These are phyloP conservation scores for Oreochromis spilurus DNA, from an alignment of 2,113 vertebrate genomes.

Conservation along the genomic window DNA sequence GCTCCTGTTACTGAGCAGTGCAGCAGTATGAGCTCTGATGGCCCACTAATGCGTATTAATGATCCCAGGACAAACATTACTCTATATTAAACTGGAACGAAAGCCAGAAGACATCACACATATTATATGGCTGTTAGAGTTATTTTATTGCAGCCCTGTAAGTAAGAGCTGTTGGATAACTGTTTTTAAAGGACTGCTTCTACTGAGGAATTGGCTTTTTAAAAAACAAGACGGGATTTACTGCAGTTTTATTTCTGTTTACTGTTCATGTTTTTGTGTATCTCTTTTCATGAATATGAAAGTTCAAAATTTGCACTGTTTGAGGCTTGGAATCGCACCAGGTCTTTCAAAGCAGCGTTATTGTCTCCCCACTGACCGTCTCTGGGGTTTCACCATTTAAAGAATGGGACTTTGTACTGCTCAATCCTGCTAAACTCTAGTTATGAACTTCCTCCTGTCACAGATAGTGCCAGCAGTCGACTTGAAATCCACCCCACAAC, in stretches of 20 bases:
- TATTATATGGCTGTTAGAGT: conserved; percentile 50
- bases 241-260: neutral
- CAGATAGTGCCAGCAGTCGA: conserved; percentile 23
- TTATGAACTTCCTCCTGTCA: conserved; percentile 48
- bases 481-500: conserved; percentile 32
- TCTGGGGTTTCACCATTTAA: conserved; percentile 6
- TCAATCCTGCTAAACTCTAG: conserved; percentile 31
- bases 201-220: conserved; percentile 12
- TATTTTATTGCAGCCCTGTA: conserved; percentile 52
- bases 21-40: conserved; percentile 67
- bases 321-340: conserved; percentile 8
- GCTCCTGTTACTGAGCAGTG: conserved; percentile 65
- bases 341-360: conserved; percentile 4
- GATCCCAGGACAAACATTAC: conserved; percentile 72
- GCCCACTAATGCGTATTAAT: conserved; percentile 73
- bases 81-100: conserved; percentile 66
- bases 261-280: neutral
- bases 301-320: conserved; percentile 15
- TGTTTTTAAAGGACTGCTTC: conserved; percentile 22
- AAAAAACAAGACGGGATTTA: conserved; percentile 13
- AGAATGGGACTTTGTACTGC: conserved; percentile 9
- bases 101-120: conserved; percentile 54
- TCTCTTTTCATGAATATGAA: neutral
- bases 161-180: conserved; percentile 44
- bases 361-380: conserved; percentile 6